Conservation (phyloP, 2,113 vertebrate genomes). For the Microtus pennsylvanicus region DNA sequence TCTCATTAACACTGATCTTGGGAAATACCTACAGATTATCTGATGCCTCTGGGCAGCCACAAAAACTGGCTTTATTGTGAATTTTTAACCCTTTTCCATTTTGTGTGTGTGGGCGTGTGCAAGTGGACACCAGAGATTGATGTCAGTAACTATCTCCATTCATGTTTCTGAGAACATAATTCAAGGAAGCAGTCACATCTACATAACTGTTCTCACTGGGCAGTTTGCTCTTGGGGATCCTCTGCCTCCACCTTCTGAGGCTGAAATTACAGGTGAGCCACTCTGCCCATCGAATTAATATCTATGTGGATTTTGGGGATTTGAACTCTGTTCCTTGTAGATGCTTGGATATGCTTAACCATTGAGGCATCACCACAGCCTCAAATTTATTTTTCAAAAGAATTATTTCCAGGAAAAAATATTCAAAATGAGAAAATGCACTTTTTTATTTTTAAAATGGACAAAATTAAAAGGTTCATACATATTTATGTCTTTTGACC, state of each 20-base stretch:
- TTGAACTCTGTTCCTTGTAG: background rate
- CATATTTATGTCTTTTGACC: background rate
- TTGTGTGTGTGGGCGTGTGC: background rate
- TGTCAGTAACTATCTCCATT: background rate
- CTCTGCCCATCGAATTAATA: background rate
- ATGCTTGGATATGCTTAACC: background rate
- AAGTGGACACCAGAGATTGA: background rate
- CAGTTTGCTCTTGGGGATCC: background rate
- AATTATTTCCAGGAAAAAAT: background rate
- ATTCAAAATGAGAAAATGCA: background rate
- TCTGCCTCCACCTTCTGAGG: background rate
- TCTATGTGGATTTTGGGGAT: too few species aligned
- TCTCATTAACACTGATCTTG: background rate
- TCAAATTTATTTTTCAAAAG: background rate
- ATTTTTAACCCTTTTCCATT: background rate
- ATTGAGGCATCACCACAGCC: background rate
- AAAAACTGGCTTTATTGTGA: background rate
- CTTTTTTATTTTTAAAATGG: background rate
- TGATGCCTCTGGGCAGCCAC: background rate
- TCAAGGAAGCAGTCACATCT: background rate
- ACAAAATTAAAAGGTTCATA: background rate
- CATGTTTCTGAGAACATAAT: background rate
- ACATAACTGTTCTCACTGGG: background rate
- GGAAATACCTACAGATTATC: background rate
- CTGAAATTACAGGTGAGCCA: background rate